Base-by-base conservation (phyloP, 2,797 vertebrate genomes). In the Clamator glandarius region DNA sequence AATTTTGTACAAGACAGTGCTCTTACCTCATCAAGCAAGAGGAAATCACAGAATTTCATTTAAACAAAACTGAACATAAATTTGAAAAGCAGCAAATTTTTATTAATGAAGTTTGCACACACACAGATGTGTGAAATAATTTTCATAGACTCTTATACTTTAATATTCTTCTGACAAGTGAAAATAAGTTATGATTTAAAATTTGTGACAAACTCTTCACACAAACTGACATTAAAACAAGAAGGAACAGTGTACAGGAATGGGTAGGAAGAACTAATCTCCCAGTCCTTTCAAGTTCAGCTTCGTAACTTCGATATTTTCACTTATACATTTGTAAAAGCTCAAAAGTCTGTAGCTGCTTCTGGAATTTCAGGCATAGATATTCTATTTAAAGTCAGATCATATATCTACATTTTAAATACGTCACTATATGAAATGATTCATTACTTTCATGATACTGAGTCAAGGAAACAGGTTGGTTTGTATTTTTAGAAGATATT, bases 391-490 rank as follows among this genome's bases (percentile, higher is more conserved):
- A 90, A 42, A 85, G 69, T 68, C 52, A 81, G 62, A 74, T 26
- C 62, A 17, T 33, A 55, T 44, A 68, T 88, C 36, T 78, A 44
- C 31, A 20, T 92, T 84, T 92, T 66, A 95, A 92, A 96, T 74
- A 74, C 41, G 87, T 91, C 42, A 75, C 84, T 89, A 52, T 67
- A 86, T 35, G 61, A 93, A 95, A 78, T 72, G 92, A 58, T 78
- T 92, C 77, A 90, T 69, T 73, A 61, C 25, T 92, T 82, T 76
- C 48, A 26, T 59, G 68, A 66, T 54, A 82, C 13, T 25, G n/a
- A 92, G 68, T 85, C 84, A 84, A 62, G 69, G 69, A 92, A 90
- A 69, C 73, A 84, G 50, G 82, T 70, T 54, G 23, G n/a, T 82
- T 86, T 79, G 59, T 90, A 76, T 87, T 70, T 67, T 87, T 87